Percentiles rank a stretch among this genome's conserved stretches.
Evolutionary conservation across 64 coral and sea anemone genomes (phyloP).

Genomic region (Astreopora myriophthalma): DNA sequence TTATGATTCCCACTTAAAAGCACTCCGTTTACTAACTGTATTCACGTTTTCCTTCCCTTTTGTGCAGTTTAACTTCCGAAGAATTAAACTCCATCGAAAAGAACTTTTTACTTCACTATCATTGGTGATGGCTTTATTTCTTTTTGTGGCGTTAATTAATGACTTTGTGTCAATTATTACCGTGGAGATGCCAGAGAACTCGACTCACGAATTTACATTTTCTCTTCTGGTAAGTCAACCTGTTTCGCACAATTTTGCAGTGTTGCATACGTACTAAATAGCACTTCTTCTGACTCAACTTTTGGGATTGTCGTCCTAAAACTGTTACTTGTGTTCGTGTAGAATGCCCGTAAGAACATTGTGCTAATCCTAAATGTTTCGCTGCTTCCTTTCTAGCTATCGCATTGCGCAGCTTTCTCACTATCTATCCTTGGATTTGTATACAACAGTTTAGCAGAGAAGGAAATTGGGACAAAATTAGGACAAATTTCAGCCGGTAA

Average conservation of each 20-base stretch:
- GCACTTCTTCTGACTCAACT: too few relatives aligned
- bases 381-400: conserved; percentile 56
- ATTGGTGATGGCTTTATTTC: conserved; percentile 58
- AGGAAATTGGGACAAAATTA: conserved; percentile 75
- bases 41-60: neutral
- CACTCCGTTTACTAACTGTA: neutral
- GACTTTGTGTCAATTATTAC: conserved; percentile 78
- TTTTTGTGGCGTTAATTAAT: conserved; percentile 85
- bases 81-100: conserved; percentile 85
- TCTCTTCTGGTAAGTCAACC: conserved; percentile 76
- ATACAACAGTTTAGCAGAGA: conserved; percentile 89
- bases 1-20: neutral
- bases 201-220: conserved; percentile 85
- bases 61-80: conserved; percentile 94
- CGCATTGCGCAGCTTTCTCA: conserved; percentile 77
- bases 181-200: conserved; percentile 88
- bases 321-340: too few relatives aligned
- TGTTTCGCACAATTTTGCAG: neutral
- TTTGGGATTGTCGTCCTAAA: too few relatives aligned
- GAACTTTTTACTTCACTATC: conserved; percentile 77
- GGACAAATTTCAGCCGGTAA: conserved; percentile 86
- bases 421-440: conserved; percentile 77
- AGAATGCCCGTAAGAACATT: too few relatives aligned
- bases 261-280: too few relatives aligned
- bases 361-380: too few relatives aligned